Evolutionary conservation across 1,140 invertebrate species (phyloP), one percentile per base, ranked within the genome.

Genomic region (Oppia nitens): DNA sequence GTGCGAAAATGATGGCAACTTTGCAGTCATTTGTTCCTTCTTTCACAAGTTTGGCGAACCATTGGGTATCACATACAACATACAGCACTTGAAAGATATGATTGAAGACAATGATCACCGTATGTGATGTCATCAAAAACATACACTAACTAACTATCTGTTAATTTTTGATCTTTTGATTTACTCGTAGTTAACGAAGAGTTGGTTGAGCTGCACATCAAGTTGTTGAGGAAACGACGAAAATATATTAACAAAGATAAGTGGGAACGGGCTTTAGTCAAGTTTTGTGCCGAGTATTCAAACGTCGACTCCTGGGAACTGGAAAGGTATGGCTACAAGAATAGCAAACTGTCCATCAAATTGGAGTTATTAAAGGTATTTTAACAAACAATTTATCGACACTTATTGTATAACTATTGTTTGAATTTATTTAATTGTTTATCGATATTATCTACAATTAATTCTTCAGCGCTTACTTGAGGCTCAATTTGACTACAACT

Each of bases 261-360:
- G 74, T 96, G 92, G 92, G 90, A 96, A 70, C 81, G 79, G 67
- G 80, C 81, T 58, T 70, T 96, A 59, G 81, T 87, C 52, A 93
- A 91, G 74, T 91, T 94, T 74, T 89, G 87, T 74, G 83, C 91
- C 68, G 80, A 81, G 40, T 91, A 88, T 69, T 84, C 82, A 48
- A 79, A 83, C 62, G 83, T 90, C 68, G 92, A 96, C 79, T 90
- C 85, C 59, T 95, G 90, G 90, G 90, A 96, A 76, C 76, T 97
- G 50, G 93, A 96, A 72, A 77, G 87, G 62, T 92, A 92, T 79
- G 91, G 92, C 40, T 98, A 94, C 71, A 89, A 88, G 69, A 89
- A 93, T 74, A 81, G 87, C 62, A 84, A 85, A 65, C 74, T 89
- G 47, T 78, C 80, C 66, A 82, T 91, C 4, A 95, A 95, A 77